These are phyloP conservation scores for Nipponia nippon DNA, from an alignment of 2,113 vertebrate genomes.

Conservation along the genomic window DNA sequence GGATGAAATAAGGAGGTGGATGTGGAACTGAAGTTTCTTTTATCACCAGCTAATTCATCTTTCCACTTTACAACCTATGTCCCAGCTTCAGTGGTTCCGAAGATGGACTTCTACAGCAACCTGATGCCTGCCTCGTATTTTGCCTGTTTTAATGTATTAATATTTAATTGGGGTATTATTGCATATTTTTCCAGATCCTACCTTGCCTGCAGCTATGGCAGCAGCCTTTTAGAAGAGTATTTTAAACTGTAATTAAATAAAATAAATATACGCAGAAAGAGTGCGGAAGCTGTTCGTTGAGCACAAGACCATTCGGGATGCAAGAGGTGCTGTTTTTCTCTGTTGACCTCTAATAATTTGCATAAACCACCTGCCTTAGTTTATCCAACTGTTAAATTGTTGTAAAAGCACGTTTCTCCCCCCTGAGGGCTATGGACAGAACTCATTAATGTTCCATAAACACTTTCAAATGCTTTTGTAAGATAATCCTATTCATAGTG, in stretches of 20 bases:
- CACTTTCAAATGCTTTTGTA: constrained; percentile 11
- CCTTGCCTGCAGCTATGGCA: background rate
- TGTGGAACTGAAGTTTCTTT: background rate
- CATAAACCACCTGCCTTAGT: background rate
- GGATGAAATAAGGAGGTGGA: background rate
- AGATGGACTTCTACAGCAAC: background rate
- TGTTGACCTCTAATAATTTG: constrained; percentile 13
- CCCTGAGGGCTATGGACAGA: background rate
- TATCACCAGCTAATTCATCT: background rate
- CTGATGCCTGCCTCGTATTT: background rate
- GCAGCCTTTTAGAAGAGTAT: background rate
- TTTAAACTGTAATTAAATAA: constrained; percentile 15
- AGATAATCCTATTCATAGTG: background rate
- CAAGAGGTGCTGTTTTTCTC: background rate
- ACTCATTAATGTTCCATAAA: constrained; percentile 46
- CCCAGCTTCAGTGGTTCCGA: background rate
- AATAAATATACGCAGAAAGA: background rate
- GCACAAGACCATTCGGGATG: background rate
- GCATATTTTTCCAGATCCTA: background rate
- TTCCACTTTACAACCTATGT: background rate
- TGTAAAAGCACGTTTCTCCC: background rate
- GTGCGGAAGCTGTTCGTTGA: background rate
- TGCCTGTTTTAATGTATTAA: background rate
- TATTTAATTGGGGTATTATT: constrained; percentile 26
- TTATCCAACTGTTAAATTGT: constrained; percentile 38